Conservation (phyloP, 2,113 vertebrate species). For the Chloropsis cyanopogon region DNA sequence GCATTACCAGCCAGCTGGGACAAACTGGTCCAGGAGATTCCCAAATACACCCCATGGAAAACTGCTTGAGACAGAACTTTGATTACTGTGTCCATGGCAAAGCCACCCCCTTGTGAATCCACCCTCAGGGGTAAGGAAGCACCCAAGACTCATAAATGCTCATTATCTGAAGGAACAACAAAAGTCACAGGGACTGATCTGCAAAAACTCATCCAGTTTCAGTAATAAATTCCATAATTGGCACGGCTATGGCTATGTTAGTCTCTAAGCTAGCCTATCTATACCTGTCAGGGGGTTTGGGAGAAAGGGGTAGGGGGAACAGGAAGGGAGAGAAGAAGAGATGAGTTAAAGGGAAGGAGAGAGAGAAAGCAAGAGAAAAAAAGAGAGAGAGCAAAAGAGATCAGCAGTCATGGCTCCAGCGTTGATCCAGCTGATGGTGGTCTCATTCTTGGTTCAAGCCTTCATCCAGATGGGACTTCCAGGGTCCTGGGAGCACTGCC, state of each 20-base stretch:
- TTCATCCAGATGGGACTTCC: neutral
- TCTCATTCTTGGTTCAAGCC: neutral
- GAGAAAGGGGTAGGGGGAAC: neutral
- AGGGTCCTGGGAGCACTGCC: neutral
- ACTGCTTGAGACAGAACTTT: neutral
- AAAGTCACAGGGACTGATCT: neutral
- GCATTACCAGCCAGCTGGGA: neutral
- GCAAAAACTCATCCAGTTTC: neutral
- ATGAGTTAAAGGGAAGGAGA: neutral
- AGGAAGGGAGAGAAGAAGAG: neutral
- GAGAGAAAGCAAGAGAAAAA: neutral
- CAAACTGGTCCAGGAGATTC: neutral
- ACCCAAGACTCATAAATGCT: neutral
- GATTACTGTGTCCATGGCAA: neutral
- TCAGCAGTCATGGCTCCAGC: neutral
- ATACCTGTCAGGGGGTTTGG: neutral
- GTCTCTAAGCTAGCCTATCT: neutral
- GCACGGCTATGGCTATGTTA: too few relatives aligned
- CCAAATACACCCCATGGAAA: neutral
- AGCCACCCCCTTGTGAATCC: neutral
- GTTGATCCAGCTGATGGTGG: rapidly evolving
- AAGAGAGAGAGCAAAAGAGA: neutral
- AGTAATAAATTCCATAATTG: neutral
- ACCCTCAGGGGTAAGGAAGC: neutral
- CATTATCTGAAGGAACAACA: rapidly evolving